phyloP scores from a whole-genome alignment of 2,113 vertebrate genomes.

The Lophotis ruficrista region DNA sequence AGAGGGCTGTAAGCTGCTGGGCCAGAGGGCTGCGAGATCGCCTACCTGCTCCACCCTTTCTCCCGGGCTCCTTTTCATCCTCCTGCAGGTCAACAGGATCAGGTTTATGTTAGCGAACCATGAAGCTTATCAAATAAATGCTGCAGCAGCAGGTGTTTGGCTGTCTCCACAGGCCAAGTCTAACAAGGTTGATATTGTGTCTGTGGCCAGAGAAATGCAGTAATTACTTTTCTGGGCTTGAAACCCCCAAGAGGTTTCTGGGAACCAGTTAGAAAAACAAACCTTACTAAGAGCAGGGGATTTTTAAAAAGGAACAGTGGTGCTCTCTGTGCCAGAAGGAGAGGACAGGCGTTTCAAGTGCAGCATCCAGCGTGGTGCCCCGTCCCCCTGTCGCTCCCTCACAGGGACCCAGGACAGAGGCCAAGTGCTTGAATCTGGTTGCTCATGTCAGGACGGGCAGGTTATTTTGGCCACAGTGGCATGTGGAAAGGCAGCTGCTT shows the following conservation, averaged over 20 bases:
- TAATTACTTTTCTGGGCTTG: constrained; percentile 67
- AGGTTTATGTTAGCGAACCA: constrained; percentile 67
- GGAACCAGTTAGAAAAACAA: constrained; percentile 72
- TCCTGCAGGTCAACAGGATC: constrained; percentile 71
- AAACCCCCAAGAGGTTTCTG: constrained; percentile 68
- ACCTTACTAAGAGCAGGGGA: constrained; percentile 61
- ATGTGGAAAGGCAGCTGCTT: constrained; percentile 67
- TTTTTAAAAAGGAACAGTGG: constrained; percentile 55
- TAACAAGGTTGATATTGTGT: constrained; percentile 69
- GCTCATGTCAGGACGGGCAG: constrained; percentile 49
- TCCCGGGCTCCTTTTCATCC: constrained; percentile 64
- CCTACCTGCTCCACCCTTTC: constrained; percentile 42
- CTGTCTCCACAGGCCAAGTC: constrained; percentile 53
- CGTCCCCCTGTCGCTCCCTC: not conserved
- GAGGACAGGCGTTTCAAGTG: not conserved
- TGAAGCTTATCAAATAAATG: constrained; percentile 76
- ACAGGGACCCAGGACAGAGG: constrained; percentile 25
- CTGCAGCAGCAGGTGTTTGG: constrained; percentile 75
- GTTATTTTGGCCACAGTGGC: constrained; percentile 49
- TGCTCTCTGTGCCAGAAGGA: constrained; percentile 32
- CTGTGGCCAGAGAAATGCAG: constrained; percentile 51
- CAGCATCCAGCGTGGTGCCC: not conserved
- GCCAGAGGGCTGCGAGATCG: constrained; percentile 12
- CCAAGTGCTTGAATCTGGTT: constrained; percentile 48
- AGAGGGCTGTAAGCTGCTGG: constrained; percentile 1